Conservation (phyloP, 2,888 invertebrate species). For the Sabellastarte sp. region DNA sequence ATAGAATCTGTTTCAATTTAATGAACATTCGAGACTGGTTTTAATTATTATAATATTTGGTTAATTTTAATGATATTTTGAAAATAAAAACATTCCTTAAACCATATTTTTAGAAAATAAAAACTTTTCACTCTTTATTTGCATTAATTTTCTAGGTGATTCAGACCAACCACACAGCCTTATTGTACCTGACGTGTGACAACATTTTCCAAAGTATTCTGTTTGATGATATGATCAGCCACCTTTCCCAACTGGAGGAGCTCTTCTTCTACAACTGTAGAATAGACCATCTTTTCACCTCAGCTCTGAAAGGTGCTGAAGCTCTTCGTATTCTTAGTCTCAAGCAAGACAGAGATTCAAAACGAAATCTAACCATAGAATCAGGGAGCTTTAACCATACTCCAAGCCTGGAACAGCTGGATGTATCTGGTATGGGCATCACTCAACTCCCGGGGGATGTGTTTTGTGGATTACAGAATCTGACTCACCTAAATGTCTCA, state of each 20-base stretch:
- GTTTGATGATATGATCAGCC: background rate
- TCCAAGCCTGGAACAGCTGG: background rate
- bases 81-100: too few species aligned
- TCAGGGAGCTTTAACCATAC: background rate
- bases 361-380: background rate
- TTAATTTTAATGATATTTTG: too few species aligned
- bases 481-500: background rate
- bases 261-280: background rate
- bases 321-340: background rate
- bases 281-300: background rate
- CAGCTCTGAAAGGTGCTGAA: background rate
- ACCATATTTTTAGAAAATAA: too few species aligned
- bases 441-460: background rate
- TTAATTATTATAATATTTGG: too few species aligned
- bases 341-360: too few species aligned
- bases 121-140: too few species aligned
- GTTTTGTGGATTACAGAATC: background rate
- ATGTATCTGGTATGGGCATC: background rate
- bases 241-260: background rate
- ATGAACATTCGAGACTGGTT: too few species aligned
- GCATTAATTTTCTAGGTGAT: too few species aligned
- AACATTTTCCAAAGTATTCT: too few species aligned
- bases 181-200: too few species aligned
- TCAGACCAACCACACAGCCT: too few species aligned
- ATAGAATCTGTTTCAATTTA: too few species aligned